Conservation (phyloP, 2,113 vertebrate species). For the Notarius lentiginosus region DNA sequence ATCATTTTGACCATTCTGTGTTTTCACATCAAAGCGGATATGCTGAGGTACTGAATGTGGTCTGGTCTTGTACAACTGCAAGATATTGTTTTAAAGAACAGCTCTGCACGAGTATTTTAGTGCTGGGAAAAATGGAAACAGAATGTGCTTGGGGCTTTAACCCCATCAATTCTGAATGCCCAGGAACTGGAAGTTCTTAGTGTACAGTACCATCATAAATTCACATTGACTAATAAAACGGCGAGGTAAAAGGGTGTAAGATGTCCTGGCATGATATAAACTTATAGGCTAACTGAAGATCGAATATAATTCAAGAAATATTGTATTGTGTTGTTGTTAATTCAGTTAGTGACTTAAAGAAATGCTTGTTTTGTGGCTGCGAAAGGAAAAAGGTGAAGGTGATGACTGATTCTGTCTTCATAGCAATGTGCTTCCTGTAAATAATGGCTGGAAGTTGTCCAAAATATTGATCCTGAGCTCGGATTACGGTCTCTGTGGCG, state of each 20-base stretch:
- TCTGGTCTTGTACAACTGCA: background rate
- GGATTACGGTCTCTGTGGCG: background rate
- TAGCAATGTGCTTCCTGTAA: background rate
- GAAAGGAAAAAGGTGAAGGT: background rate
- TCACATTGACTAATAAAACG: background rate
- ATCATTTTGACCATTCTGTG: background rate
- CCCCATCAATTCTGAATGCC: too few species aligned
- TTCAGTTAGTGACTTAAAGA: background rate
- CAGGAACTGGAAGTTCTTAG: too few species aligned
- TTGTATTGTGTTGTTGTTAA: background rate
- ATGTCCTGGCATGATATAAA: background rate
- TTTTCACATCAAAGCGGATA: background rate
- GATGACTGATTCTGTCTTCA: background rate
- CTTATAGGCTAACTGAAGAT: background rate
- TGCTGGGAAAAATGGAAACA: background rate
- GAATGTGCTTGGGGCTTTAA: background rate
- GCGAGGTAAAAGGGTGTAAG: background rate
- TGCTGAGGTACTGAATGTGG: background rate
- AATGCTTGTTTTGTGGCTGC: background rate
- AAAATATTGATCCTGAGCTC: background rate
- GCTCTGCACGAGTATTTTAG: background rate
- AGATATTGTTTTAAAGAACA: background rate
- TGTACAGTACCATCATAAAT: too few species aligned
- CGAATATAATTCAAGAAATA: background rate
- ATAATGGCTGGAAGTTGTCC: background rate